Evolutionary conservation across 2,113 vertebrate genomes (phyloP).

Genomic region (Passer montanus): DNA sequence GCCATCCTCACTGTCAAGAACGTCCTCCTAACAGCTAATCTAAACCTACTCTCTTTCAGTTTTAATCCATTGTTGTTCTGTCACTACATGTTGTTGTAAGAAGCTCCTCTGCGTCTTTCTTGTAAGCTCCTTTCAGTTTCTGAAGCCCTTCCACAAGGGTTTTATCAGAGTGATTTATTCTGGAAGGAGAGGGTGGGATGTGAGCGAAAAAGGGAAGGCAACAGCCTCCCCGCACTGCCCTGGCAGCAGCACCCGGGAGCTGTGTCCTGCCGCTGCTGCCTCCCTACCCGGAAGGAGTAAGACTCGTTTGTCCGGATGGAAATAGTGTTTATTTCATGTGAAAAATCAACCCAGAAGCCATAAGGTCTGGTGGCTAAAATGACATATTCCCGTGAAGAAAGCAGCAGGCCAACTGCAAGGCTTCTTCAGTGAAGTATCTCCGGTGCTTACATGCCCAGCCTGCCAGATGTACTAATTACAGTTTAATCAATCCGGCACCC

Average conservation of each 20-base stretch:
- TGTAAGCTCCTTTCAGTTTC: neutral
- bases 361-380: neutral
- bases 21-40: neutral
- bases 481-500: neutral
- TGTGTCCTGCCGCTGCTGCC: neutral
- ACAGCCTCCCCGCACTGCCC: rapidly evolving
- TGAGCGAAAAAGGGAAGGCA: neutral
- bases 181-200: too few species aligned
- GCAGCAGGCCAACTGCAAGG: neutral
- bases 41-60: neutral
- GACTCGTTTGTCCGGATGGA: neutral
- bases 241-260: rapidly evolving
- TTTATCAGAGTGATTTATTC: rapidly evolving
- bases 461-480: too few species aligned
- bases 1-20: neutral
- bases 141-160: too few species aligned
- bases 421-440: neutral
- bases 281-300: too few species aligned
- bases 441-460: rapidly evolving
- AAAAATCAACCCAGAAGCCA: neutral
- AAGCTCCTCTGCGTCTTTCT: neutral
- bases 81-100: neutral
- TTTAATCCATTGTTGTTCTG: neutral
- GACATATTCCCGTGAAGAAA: neutral
- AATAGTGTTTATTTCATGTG: neutral